Evolutionary conservation across 2,888 invertebrate species (phyloP).

Genomic region (Epinotia bilunana): DNA sequence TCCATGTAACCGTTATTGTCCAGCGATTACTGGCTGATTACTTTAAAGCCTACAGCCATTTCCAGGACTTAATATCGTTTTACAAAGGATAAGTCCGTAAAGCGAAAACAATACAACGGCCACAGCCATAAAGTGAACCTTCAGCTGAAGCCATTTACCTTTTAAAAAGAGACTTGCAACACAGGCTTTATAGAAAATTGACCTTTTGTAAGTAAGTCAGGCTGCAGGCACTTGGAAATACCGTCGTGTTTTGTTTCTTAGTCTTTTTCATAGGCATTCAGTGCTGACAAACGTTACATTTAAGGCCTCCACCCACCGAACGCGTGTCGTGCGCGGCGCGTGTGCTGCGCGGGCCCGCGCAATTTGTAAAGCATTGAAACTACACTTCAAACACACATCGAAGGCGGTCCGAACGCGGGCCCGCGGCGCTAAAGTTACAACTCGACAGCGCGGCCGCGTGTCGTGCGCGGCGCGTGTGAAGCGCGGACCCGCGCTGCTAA

Average conservation of each 20-base stretch:
- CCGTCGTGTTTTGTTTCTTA: background rate
- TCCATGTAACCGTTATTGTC: background rate
- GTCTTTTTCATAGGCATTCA: background rate
- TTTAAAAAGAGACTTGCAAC: slow-evolving; percentile 33
- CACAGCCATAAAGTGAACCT: slow-evolving; percentile 32
- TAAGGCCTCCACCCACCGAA: too few relatives aligned
- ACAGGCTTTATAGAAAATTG: slow-evolving; percentile 1
- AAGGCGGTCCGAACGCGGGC: too few relatives aligned
- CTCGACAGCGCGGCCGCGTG: too few relatives aligned
- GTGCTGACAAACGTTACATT: background rate
- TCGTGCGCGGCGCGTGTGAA: too few relatives aligned
- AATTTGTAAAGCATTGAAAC: too few relatives aligned
- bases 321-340: too few relatives aligned
- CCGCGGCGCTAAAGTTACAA: too few relatives aligned
- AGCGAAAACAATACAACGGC: slow-evolving; percentile 40
- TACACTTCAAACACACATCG: too few relatives aligned
- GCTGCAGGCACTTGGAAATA: background rate
- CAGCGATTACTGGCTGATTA: background rate
- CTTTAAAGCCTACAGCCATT: background rate
- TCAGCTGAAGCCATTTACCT: slow-evolving; percentile 36
- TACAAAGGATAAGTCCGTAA: slow-evolving; percentile 32
- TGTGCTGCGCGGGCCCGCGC: too few relatives aligned
- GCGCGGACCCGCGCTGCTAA: too few relatives aligned
- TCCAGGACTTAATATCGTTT: slow-evolving; percentile 21
- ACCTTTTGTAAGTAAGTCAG: slow-evolving; percentile 12